Evolutionary conservation across 2,888 invertebrate species (phyloP).

Genomic region (Cyclophora punctaria): DNA sequence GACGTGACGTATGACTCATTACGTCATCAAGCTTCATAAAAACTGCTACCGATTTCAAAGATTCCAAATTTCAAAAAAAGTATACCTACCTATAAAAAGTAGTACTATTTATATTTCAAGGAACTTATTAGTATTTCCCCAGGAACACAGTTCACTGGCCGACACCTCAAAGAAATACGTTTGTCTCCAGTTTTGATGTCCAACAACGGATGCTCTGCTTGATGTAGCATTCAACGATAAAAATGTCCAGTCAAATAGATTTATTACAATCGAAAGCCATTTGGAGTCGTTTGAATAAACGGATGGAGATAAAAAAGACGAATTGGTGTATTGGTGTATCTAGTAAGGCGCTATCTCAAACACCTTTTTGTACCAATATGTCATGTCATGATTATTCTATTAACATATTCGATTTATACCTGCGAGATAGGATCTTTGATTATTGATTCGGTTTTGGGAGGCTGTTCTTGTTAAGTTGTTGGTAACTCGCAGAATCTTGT

Average conservation of each 20-base stretch:
- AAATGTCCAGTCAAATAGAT: constrained; percentile 51
- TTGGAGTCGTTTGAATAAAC: constrained; percentile 54
- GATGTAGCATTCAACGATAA: constrained; percentile 40
- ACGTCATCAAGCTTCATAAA: too few species aligned
- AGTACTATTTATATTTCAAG: too few species aligned
- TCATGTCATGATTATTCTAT: constrained; percentile 45
- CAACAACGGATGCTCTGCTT: constrained; percentile 34
- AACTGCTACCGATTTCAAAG: too few species aligned
- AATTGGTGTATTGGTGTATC: constrained; percentile 17
- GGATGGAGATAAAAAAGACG: constrained; percentile 33
- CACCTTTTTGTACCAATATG: constrained; percentile 21
- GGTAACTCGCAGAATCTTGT: too few species aligned
- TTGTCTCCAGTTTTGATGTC: constrained; percentile 12
- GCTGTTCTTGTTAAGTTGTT: too few species aligned
- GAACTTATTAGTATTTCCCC: too few species aligned
- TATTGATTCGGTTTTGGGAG: too few species aligned
- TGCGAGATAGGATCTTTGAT: too few species aligned
- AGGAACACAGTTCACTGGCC: constrained; percentile 4
- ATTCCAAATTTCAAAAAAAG: too few species aligned
- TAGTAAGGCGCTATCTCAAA: constrained; percentile 9
- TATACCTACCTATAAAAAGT: too few species aligned
- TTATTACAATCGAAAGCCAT: constrained; percentile 57
- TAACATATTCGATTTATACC: constrained; percentile 25
- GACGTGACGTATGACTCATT: too few species aligned
- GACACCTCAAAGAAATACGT: constrained; percentile 18